phyloP scores from a whole-genome alignment of 2,797 vertebrate species.

The Poecile montanus region DNA sequence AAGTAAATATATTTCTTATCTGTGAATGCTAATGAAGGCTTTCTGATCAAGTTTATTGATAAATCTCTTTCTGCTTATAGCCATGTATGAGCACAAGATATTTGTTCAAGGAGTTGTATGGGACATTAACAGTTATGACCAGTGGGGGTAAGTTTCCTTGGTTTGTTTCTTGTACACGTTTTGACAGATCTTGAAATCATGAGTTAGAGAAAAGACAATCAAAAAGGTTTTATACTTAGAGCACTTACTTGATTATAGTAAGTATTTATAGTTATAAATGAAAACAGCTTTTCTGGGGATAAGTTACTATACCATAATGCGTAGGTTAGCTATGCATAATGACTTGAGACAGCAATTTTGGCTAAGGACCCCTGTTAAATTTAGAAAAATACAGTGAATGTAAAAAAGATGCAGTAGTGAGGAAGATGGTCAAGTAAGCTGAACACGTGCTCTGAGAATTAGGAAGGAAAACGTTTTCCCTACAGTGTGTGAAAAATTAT shows the following conservation, averaged over 20 bases:
- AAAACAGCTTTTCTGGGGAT: neutral
- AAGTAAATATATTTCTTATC: constrained; percentile 70
- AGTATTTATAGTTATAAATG: neutral
- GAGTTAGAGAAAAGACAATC: neutral
- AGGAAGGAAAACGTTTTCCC: neutral
- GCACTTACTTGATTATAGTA: neutral
- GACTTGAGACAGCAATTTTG: neutral
- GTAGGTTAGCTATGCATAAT: neutral
- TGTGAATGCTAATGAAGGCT: neutral
- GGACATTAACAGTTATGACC: constrained; percentile 99
- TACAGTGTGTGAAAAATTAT: rapidly evolving
- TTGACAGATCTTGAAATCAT: neutral
- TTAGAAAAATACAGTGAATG: neutral
- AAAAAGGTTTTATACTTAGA: neutral
- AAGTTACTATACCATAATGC: neutral
- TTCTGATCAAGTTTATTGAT: neutral
- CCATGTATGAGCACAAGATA: constrained; percentile 99
- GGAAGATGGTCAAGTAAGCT: neutral
- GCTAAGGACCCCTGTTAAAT: neutral
- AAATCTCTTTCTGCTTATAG: constrained; percentile 53
- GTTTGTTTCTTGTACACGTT: neutral
- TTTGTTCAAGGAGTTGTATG: constrained; percentile 95
- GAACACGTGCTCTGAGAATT: neutral
- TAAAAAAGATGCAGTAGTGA: neutral
- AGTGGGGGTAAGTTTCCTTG: constrained; percentile 92